Evolutionary conservation across 2,113 vertebrate genomes (phyloP), one percentile per base, ranked within the genome.

Genomic region (Asarcornis scutulata): DNA sequence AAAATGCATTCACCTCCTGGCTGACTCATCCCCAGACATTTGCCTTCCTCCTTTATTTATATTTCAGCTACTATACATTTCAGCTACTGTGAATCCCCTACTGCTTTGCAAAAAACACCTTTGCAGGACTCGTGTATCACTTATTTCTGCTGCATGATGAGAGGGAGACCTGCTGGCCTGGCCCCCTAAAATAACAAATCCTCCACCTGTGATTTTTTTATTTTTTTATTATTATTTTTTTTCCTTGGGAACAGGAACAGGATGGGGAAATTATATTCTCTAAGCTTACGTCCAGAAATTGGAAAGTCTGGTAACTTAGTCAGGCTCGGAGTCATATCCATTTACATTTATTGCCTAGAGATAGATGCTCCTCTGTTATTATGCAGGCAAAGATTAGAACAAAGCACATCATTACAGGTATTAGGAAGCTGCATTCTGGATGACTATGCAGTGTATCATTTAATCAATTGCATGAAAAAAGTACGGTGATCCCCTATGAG

Each of bases 1-100:
- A 62, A 97, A 91, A 92, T 73, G 82, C 84, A 85, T 83, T 93
- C 91, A 89, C 87, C 91, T 89, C 89, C 91, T 86, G 93, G 94
- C 94, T 97, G 96, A 96, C 91, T 97, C 95, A 95, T 95, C 78
- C 67, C 88, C 87, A 94, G 93, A 83, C 78, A 87, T 96, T 96
- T 91, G 89, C 74, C 84, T 94, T 89, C 89, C 87, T 91, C 74
- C 78, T 95, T 89, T 95, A 85, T 92, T 91, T 95, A 60, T 95
- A 76, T 89, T 96, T 92, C 84, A 91, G 82, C 84, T 87, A 34
- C 93, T 89, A 42, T 95, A 60, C 94, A 76, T 89, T 96, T 92
- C 84, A 92, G 82, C 84, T 87, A 34, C 93, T 89, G 34, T 44
- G 92, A 95, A 93, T 89, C 58, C 78, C 55, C 67, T 55, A n/a